These are phyloP conservation scores for Leptinotarsa tumamoca DNA, from an alignment of 2,888 invertebrate species.

Conservation along the genomic window DNA sequence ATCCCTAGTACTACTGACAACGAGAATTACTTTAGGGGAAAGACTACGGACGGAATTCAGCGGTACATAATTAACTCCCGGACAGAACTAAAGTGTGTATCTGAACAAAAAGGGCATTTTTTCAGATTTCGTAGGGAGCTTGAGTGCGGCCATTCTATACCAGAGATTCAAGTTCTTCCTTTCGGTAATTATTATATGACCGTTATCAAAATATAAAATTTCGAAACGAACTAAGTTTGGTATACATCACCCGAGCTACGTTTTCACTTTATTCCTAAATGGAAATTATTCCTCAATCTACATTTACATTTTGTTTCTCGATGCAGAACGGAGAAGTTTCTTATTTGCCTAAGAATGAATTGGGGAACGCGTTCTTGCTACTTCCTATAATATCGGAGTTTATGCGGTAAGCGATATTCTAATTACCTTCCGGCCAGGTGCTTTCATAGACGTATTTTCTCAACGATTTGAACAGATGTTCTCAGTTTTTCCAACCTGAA, in stretches of 20 bases:
- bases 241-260: background rate
- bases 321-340: slow-evolving; percentile 1
- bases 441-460: background rate
- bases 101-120: too few species aligned
- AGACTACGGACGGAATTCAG: too few species aligned
- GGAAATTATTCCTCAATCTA: slow-evolving; percentile 10
- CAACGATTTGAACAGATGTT: slow-evolving; percentile 9
- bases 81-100: too few species aligned
- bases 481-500: background rate
- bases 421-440: slow-evolving; percentile 10
- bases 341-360: slow-evolving; percentile 10
- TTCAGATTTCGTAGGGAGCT: too few species aligned
- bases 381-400: background rate
- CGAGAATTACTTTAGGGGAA: too few species aligned
- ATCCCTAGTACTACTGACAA: too few species aligned
- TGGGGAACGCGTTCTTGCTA: background rate
- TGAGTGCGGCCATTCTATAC: too few species aligned
- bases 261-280: background rate
- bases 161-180: too few species aligned
- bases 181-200: too few species aligned
- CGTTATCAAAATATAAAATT: too few species aligned
- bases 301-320: slow-evolving; percentile 10
- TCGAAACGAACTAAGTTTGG: too few species aligned
- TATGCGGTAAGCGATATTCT: slow-evolving; percentile 8
- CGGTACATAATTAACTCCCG: too few species aligned